Evolutionary conservation across 1,140 invertebrate species (phyloP).

Genomic region (Hyles euphorbiae): DNA sequence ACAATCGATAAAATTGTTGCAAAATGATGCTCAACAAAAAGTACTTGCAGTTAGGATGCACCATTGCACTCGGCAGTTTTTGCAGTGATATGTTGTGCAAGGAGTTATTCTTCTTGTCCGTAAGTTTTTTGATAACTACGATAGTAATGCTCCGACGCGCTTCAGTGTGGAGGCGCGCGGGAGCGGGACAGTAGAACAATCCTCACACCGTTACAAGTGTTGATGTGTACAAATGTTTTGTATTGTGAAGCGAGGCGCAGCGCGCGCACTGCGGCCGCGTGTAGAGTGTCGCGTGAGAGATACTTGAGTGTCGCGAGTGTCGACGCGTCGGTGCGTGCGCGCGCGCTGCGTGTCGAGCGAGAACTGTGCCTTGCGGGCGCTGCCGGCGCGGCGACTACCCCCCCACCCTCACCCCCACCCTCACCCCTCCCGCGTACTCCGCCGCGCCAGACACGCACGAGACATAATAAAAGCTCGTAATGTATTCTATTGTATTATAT

Average conservation of each 20-base stretch:
- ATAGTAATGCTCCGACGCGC: background rate
- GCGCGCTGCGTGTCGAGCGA: constrained; percentile 27
- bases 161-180: no score
- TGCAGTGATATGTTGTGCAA: background rate
- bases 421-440: no score
- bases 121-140: no score
- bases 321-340: background rate
- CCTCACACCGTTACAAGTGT: no score
- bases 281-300: background rate
- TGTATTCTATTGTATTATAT: constrained; percentile 66
- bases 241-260: background rate
- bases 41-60: no score
- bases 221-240: no score
- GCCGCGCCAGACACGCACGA: constrained; percentile 35
- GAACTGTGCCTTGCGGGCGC: constrained; percentile 52
- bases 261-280: no score
- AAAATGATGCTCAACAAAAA: no score
- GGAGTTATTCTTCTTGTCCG: no score
- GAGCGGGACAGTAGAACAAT: background rate
- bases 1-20: no score
- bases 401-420: background rate
- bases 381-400: background rate
- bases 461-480: constrained; percentile 62
- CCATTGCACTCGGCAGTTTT: no score
- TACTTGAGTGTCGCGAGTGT: background rate